These are phyloP conservation scores for Muscicapa striata DNA, from an alignment of 2,797 vertebrate species.

Conservation along the genomic window DNA sequence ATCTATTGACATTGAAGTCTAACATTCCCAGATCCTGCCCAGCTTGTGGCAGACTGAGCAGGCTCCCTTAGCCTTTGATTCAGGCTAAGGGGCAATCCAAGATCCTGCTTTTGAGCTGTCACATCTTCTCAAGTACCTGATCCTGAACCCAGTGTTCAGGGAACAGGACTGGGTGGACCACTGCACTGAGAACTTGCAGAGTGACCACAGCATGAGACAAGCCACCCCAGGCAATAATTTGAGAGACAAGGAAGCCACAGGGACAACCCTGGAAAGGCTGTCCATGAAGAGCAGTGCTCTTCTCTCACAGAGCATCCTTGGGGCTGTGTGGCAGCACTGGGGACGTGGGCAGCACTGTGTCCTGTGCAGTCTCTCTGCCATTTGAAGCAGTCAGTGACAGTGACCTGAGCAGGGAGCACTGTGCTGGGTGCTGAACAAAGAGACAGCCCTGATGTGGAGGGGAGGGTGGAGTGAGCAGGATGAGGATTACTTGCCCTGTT, in stretches of 20 bases:
- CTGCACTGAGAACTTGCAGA: not conserved
- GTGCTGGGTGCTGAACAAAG: not conserved
- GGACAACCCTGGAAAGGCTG: not conserved
- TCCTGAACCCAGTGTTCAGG: not conserved
- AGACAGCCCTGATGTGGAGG: not conserved
- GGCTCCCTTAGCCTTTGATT: not conserved
- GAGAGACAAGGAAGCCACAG: not conserved
- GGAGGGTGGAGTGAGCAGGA: not conserved
- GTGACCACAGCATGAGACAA: not conserved
- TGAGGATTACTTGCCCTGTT: not conserved
- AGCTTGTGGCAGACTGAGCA: not conserved
- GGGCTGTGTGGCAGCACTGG: not conserved
- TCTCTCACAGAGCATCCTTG: not conserved
- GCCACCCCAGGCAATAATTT: not conserved
- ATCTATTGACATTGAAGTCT: not conserved
- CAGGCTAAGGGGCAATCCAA: not conserved
- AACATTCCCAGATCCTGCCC: not conserved
- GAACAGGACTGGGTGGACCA: not conserved
- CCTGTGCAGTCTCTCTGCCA: not conserved
- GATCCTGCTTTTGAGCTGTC: not conserved
- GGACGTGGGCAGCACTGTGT: not conserved
- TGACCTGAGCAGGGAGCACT: not conserved
- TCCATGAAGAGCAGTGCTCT: not conserved
- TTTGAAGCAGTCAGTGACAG: not conserved
- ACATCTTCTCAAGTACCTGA: not conserved